Base-by-base conservation (phyloP, 2,888 invertebrate genomes). In the Camponotus fellah region DNA sequence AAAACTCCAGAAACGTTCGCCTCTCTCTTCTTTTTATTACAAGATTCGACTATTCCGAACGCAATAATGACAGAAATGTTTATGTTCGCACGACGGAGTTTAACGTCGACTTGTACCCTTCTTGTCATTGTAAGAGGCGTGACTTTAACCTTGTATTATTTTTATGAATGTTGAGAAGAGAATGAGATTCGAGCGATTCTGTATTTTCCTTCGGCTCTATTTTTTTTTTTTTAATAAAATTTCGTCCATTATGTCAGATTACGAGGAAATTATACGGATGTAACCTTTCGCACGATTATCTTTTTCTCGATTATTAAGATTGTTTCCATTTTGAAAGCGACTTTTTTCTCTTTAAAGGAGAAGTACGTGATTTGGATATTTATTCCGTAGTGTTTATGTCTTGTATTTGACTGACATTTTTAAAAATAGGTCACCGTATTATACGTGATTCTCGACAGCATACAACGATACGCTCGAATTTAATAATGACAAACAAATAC, bases 391-490 rank as follows among this genome's bases (percentile, higher is more conserved):
- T 3, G 40, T 34, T 12, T 69, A 26, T 46, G 43, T 71, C 43
- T 49, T 43, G 12, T 62, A 46, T 71, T 79, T 49, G 46, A 79
- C 46, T 79, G 79, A 21, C 71, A 58, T 60, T 71, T 80, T 80
- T 10, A 62, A 71, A 80, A 80, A 80, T 80, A 80, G 79, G 71
- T 80, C 79, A 71, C 71, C 71, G 56, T 26, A 26, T 26, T 26
- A 26, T 26, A 26, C 26, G 26, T 71, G 71, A 60, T 60, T 62
- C 17, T 60, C 37, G 37, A 14, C 32, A 17, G 58, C 12, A 32
- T n/a, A 12, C 26, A 65, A 12, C 53, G 21, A 37, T 26, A 34
- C 3, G n/a, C 12, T 37, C 46, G 17, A 26, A 37, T 21, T 71
- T 62, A 62, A 80, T 10, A 62, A 71, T 46, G 60, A 49, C 46